phyloP scores from a whole-genome alignment of 2,888 invertebrate species.

The Linyphia triangularis region DNA sequence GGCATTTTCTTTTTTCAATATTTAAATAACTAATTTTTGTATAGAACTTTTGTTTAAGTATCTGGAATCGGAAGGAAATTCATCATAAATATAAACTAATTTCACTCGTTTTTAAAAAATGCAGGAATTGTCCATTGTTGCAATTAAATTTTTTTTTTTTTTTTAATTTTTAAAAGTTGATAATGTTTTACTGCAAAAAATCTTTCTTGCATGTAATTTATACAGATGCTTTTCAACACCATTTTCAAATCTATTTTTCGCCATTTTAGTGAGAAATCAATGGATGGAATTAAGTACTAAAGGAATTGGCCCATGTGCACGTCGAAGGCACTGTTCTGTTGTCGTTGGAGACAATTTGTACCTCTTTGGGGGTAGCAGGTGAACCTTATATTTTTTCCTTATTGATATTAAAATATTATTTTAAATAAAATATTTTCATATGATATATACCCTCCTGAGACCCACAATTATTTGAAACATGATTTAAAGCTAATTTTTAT shows the following conservation, averaged over 20 bases:
- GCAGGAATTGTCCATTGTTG: not conserved
- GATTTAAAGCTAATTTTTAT: not conserved
- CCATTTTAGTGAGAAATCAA: conserved; percentile 81
- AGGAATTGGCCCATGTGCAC: conserved; percentile 80
- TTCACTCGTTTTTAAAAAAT: not conserved
- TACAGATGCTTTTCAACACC: not conserved
- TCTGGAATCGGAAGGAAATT: too few relatives aligned
- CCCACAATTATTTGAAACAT: not conserved
- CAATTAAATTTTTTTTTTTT: not conserved
- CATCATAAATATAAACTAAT: not conserved
- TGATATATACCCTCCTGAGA: not conserved
- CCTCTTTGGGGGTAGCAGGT: conserved; percentile 95
- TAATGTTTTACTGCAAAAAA: not conserved
- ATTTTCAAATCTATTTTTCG: conserved; percentile 76
- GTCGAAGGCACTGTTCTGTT: conserved; percentile 87
- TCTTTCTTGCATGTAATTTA: not conserved
- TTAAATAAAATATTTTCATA: not conserved
- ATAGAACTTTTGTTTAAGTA: too few relatives aligned
- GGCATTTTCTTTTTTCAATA: too few relatives aligned
- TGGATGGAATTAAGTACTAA: conserved; percentile 78
- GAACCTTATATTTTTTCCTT: conserved; percentile 66
- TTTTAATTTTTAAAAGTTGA: not conserved
- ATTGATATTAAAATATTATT: not conserved
- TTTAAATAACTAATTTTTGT: too few relatives aligned
- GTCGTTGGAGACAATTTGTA: conserved; percentile 87